These are phyloP conservation scores for Pseudoips prasinana DNA, from an alignment of 2,888 invertebrate species.

Conservation along the genomic window DNA sequence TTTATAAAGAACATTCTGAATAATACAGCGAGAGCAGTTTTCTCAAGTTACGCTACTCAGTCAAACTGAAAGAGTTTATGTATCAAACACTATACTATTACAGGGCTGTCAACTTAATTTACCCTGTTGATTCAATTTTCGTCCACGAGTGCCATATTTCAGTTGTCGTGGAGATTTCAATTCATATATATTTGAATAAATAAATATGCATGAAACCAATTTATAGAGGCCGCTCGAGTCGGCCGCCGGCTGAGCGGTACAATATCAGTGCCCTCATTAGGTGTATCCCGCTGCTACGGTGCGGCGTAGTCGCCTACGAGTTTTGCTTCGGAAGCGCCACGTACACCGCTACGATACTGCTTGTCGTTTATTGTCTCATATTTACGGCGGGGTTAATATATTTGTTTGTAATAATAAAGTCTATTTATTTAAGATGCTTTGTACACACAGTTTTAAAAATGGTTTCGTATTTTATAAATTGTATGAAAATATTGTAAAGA, in stretches of 20 bases:
- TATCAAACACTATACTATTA: slow-evolving; percentile 34
- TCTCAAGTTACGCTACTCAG: slow-evolving; percentile 33
- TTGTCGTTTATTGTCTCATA: slow-evolving; percentile 44
- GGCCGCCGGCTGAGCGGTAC: slow-evolving; percentile 55
- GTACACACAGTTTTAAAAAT: too few relatives aligned
- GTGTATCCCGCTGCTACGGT: slow-evolving; percentile 52
- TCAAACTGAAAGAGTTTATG: slow-evolving; percentile 39
- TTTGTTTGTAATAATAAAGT: slow-evolving; percentile 21
- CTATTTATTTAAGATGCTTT: slow-evolving; percentile 18
- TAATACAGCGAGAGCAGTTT: slow-evolving; percentile 38
- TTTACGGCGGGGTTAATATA: slow-evolving; percentile 26
- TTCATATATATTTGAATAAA: slow-evolving; percentile 82
- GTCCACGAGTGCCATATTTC: slow-evolving; percentile 68
- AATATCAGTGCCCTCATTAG: slow-evolving; percentile 75
- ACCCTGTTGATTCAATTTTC: slow-evolving; percentile 72
- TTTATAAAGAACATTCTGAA: slow-evolving; percentile 48
- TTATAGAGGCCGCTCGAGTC: slow-evolving; percentile 68
- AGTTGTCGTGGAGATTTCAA: slow-evolving; percentile 78
- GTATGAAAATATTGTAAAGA: too few relatives aligned
- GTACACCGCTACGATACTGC: slow-evolving; percentile 46
- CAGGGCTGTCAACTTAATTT: slow-evolving; percentile 62
- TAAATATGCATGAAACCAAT: slow-evolving; percentile 82
- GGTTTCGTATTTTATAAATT: too few relatives aligned
- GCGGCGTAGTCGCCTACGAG: slow-evolving; percentile 55
- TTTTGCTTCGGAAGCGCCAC: slow-evolving; percentile 55